These are phyloP conservation scores for Aplidium turbinatum DNA, from an alignment of 23 tunicate species.

Conservation along the genomic window DNA sequence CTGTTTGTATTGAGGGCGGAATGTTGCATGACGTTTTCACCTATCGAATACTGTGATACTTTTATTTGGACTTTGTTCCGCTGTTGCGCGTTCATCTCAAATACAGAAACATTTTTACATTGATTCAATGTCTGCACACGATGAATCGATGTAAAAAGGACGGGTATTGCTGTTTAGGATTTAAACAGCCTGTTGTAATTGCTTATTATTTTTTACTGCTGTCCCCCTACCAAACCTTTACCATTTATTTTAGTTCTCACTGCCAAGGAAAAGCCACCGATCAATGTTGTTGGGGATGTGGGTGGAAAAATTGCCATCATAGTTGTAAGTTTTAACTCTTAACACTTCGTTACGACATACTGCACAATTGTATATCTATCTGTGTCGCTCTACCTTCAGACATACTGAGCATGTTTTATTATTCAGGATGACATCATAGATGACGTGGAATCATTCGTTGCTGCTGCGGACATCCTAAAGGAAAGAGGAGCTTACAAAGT, in stretches of 20 bases:
- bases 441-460: conserved; percentile 85
- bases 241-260: conserved; percentile 50
- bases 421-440: conserved; percentile 93
- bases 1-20: no score
- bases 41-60: no score
- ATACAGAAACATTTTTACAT: no score
- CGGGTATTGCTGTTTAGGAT: no score
- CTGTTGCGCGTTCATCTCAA: no score
- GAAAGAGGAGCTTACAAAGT: conserved; percentile 94
- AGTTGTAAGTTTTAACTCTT: conserved; percentile 53
- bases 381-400: background rate
- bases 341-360: background rate
- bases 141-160: no score
- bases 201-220: no score
- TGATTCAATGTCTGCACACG: no score
- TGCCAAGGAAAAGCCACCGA: conserved; percentile 92
- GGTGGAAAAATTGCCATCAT: conserved; percentile 94
- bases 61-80: no score
- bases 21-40: no score
- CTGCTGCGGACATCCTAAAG: conserved; percentile 85
- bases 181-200: no score
- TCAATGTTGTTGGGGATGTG: conserved; percentile 96
- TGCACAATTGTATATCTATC: background rate
- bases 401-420: background rate
- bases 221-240: no score